Conservation (phyloP, 1,140 invertebrate genomes). For the Euschistus heros region DNA sequence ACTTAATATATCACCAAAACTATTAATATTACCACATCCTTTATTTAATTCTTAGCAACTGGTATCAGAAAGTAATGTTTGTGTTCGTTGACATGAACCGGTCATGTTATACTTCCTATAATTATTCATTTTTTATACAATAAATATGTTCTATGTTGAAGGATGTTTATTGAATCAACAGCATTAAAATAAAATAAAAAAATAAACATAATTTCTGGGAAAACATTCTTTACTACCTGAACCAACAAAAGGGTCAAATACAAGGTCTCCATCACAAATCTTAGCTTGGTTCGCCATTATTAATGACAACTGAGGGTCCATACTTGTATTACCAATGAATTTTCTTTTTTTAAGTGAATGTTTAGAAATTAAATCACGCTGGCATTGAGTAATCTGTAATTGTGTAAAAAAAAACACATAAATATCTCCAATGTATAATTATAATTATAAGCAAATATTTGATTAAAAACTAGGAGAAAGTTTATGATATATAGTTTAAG, state of each 20-base stretch:
- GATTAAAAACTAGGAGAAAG: neutral
- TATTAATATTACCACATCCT: neutral
- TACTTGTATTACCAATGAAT: slow-evolving; percentile 95
- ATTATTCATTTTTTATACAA: neutral
- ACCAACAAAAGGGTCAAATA: slow-evolving; percentile 92
- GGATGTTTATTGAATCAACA: neutral
- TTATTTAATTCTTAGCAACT: too few species aligned
- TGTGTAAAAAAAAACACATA: neutral
- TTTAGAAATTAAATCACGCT: slow-evolving; percentile 63
- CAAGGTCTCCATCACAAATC: slow-evolving; percentile 57
- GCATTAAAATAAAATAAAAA: neutral
- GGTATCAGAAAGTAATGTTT: too few species aligned
- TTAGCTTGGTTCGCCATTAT: slow-evolving; percentile 89
- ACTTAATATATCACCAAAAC: neutral
- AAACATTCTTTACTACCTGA: slow-evolving; percentile 45
- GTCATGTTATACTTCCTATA: too few species aligned
- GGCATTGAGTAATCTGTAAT: slow-evolving; percentile 65
- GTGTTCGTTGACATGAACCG: too few species aligned
- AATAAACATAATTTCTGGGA: neutral
- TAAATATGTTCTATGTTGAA: too few species aligned
- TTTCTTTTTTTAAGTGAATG: slow-evolving; percentile 79
- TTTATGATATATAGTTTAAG: neutral
- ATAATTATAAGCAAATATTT: neutral
- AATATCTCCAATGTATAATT: neutral
- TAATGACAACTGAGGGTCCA: slow-evolving; percentile 86